Percentiles rank a stretch among this genome's conserved stretches.
phyloP scores from a whole-genome alignment of 2,888 invertebrate species.

The Melanostoma scalare region DNA sequence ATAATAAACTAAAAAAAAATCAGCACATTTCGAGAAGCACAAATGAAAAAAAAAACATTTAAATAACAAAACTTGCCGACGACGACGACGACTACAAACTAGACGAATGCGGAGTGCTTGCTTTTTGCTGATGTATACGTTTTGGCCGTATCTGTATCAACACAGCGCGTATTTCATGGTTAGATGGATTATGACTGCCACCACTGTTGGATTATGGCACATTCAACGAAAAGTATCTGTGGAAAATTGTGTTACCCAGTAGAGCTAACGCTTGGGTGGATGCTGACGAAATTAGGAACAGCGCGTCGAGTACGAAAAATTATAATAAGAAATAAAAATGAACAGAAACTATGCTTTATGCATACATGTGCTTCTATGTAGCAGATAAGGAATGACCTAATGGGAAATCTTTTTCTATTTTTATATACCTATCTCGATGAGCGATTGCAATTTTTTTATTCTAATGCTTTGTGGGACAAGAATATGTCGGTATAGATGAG shows the following conservation, averaged over 20 bases:
- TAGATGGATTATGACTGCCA: slow-evolving; percentile 53
- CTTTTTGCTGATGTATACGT: neutral
- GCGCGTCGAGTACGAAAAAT: neutral
- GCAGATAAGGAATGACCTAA: slow-evolving; percentile 65
- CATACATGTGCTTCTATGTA: slow-evolving; percentile 4
- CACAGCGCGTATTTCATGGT: slow-evolving; percentile 49
- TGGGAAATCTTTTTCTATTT: slow-evolving; percentile 38
- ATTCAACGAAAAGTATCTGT: slow-evolving; percentile 46
- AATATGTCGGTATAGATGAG: neutral
- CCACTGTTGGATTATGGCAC: slow-evolving; percentile 25
- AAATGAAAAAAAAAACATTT: slow-evolving; percentile 32
- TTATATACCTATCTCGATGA: slow-evolving; percentile 45
- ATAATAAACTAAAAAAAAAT: slow-evolving; percentile 1
- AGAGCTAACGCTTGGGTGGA: slow-evolving; percentile 29
- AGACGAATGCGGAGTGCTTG: neutral
- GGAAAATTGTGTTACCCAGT: slow-evolving; percentile 42
- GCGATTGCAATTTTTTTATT: slow-evolving; percentile 12
- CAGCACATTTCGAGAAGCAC: slow-evolving; percentile 32
- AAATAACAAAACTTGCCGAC: slow-evolving; percentile 55
- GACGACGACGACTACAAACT: slow-evolving; percentile 4
- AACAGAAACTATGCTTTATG: slow-evolving; percentile 5
- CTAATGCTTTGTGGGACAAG: slow-evolving; percentile 6
- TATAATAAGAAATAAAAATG: neutral
- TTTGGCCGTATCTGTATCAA: slow-evolving; percentile 18
- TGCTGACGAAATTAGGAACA: slow-evolving; percentile 49